Conservation (phyloP, 2,888 invertebrate genomes). For the Zygothrica quintamaculata region DNA sequence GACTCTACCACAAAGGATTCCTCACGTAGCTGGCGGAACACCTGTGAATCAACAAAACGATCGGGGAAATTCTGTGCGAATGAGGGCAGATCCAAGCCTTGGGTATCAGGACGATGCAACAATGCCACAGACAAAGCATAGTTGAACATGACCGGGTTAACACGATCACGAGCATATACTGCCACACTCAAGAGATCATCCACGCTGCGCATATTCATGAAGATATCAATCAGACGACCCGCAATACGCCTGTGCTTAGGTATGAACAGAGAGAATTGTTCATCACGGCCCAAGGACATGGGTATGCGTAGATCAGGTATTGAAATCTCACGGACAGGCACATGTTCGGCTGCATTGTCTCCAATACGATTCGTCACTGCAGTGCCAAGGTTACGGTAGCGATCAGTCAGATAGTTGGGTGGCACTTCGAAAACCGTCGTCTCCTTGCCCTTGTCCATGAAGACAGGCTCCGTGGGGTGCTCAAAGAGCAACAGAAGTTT, state of each 20-base stretch:
- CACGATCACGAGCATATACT: slow-evolving; percentile 89
- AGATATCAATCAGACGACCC: slow-evolving; percentile 88
- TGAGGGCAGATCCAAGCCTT: slow-evolving; percentile 86
- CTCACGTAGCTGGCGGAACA: slow-evolving; percentile 87
- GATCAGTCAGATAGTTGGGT: slow-evolving; percentile 86
- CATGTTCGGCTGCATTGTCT: slow-evolving; percentile 85
- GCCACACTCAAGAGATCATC: slow-evolving; percentile 89
- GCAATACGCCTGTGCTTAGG: slow-evolving; percentile 89
- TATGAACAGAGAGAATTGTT: slow-evolving; percentile 90
- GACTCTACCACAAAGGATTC: slow-evolving; percentile 86
- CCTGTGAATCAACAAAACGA: slow-evolving; percentile 87
- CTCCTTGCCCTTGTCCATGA: slow-evolving; percentile 89
- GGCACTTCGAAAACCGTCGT: slow-evolving; percentile 88
- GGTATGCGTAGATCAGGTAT: slow-evolving; percentile 88
- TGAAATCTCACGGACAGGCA: slow-evolving; percentile 87
- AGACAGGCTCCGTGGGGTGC: slow-evolving; percentile 91
- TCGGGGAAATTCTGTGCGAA: slow-evolving; percentile 88
- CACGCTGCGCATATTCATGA: slow-evolving; percentile 89
- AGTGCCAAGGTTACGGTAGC: slow-evolving; percentile 85
- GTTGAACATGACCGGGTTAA: slow-evolving; percentile 92
- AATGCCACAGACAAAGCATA: slow-evolving; percentile 91
- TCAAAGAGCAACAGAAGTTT: slow-evolving; percentile 89
- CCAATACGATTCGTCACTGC: slow-evolving; percentile 87
- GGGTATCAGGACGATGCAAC: slow-evolving; percentile 88
- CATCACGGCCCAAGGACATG: slow-evolving; percentile 87